phyloP scores from a whole-genome alignment of 2,113 vertebrate species.

The Anarrhichthys ocellatus region DNA sequence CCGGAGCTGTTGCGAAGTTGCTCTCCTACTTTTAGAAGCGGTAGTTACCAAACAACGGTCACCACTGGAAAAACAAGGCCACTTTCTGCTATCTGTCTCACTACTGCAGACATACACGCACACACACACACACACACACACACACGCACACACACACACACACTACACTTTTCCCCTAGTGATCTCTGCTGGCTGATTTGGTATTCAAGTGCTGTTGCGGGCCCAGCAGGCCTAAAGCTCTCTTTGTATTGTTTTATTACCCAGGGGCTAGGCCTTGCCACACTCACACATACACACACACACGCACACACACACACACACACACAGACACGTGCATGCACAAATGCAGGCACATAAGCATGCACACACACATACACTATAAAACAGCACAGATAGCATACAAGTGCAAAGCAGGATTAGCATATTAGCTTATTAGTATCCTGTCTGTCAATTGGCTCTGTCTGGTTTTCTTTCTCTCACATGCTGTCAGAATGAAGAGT shows the following conservation, averaged over 20 bases:
- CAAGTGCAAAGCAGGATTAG: conserved; percentile 86
- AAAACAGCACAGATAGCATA: conserved; percentile 79
- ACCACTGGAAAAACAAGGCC: conserved; percentile 63
- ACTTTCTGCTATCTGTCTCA: conserved; percentile 50
- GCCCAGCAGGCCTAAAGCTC: conserved; percentile 80
- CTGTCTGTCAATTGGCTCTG: conserved; percentile 69
- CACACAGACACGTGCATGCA: conserved; percentile 35
- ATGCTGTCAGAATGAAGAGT: conserved; percentile 58
- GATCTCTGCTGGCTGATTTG: conserved; percentile 76
- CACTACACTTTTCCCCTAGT: conserved; percentile 66
- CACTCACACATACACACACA: conserved; percentile 39
- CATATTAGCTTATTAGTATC: conserved; percentile 79
- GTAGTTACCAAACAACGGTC: conserved; percentile 71
- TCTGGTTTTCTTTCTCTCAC: conserved; percentile 63
- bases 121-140: conserved; percentile 33
- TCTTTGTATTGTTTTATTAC: conserved; percentile 84
- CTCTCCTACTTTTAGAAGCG: conserved; percentile 77
- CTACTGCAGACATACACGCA: conserved; percentile 45
- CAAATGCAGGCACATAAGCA: conserved; percentile 1
- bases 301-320: conserved; percentile 29
- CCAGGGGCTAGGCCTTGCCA: conserved; percentile 69
- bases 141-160: conserved; percentile 44
- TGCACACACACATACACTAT: conserved; percentile 39
- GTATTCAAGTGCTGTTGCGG: conserved; percentile 77
- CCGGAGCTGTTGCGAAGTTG: conserved; percentile 66